A percentile compares a stretch with the other conserved stretches of the same genome.
Conservation (phyloP, 2,888 invertebrate species). For the Sinotaia quadrata region DNA sequence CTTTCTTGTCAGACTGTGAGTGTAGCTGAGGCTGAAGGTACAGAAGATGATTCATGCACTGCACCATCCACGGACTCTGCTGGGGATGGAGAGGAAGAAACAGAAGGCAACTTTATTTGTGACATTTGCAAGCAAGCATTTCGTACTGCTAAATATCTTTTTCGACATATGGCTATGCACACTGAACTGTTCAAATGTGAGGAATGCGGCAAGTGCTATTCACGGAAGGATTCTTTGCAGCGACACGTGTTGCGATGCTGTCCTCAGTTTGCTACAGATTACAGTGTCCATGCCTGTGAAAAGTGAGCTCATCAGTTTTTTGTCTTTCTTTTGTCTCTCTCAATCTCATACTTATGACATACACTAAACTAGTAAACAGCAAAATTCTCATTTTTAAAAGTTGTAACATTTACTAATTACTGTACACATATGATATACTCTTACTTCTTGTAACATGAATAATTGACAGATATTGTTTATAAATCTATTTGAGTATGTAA, state of each 20-base stretch:
- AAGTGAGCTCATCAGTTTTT: constrained; percentile 29
- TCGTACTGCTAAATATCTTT: constrained; percentile 73
- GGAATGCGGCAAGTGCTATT: constrained; percentile 59
- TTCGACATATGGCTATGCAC: constrained; percentile 73
- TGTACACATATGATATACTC: too few relatives aligned
- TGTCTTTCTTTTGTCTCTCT: not conserved
- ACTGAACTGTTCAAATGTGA: constrained; percentile 68
- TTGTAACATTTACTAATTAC: too few relatives aligned
- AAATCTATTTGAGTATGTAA: too few relatives aligned
- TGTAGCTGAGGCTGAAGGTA: not conserved
- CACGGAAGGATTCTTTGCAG: constrained; percentile 63
- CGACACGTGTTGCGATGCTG: constrained; percentile 63
- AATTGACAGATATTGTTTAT: too few relatives aligned
- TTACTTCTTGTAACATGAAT: too few relatives aligned
- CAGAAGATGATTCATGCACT: constrained; percentile 4
- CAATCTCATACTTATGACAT: too few relatives aligned
- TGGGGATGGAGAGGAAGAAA: constrained; percentile 35
- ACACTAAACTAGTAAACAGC: too few relatives aligned
- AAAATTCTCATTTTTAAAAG: too few relatives aligned
- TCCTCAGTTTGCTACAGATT: constrained; percentile 52
- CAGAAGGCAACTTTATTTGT: constrained; percentile 45
- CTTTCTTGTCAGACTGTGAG: too few relatives aligned
- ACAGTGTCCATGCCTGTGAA: constrained; percentile 58
- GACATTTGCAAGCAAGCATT: constrained; percentile 72
- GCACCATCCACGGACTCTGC: not conserved